Evolutionary conservation across 2,888 invertebrate genomes (phyloP).

Genomic region (Temnothorax ravouxi): DNA sequence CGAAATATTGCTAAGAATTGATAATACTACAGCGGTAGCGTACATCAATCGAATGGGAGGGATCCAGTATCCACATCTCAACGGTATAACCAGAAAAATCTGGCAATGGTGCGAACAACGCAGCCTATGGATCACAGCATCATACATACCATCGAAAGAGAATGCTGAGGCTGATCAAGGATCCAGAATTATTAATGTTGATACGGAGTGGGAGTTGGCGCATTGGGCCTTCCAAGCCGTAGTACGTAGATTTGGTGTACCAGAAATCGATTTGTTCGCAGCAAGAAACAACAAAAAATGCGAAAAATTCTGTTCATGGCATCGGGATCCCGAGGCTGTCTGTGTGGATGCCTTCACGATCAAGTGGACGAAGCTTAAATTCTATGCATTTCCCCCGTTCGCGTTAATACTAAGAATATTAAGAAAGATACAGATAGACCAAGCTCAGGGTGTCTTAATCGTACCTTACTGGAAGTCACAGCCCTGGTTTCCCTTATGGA

Average conservation of each 20-base stretch:
- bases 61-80: neutral
- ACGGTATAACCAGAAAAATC: neutral
- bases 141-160: constrained; percentile 8
- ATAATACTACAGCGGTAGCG: constrained; percentile 62
- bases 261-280: constrained; percentile 37
- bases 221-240: constrained; percentile 7
- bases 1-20: constrained; percentile 62
- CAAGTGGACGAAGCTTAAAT: neutral
- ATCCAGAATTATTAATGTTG: neutral
- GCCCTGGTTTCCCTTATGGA: constrained; percentile 69
- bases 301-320: constrained; percentile 3
- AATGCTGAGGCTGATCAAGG: neutral
- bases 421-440: constrained; percentile 13
- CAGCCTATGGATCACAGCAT: constrained; percentile 9
- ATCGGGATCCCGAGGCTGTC: neutral
- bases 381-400: constrained; percentile 32
- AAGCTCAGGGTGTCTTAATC: constrained; percentile 20
- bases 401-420: neutral
- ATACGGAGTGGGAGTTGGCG: constrained; percentile 22
- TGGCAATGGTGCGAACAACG: constrained; percentile 32
- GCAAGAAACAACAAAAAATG: constrained; percentile 23
- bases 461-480: constrained; percentile 74
- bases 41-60: constrained; percentile 43
- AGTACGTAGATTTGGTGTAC: neutral
- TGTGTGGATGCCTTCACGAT: neutral